phyloP scores from a whole-genome alignment of 2,888 invertebrate species.

The Cactoblastis cactorum region DNA sequence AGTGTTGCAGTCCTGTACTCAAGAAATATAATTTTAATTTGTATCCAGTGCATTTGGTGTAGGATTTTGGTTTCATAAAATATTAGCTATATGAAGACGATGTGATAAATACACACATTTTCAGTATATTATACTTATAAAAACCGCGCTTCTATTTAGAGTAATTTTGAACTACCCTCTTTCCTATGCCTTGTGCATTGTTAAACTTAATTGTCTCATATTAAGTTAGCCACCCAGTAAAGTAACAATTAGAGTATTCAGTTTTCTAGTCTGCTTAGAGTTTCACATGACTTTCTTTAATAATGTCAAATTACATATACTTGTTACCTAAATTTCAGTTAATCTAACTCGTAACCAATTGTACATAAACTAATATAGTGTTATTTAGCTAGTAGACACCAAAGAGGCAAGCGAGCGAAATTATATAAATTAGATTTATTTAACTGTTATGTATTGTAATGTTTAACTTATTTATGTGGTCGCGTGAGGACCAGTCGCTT shows the following conservation, averaged over 20 bases:
- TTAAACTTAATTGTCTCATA: background rate
- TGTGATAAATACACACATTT: too few relatives aligned
- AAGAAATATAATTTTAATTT: too few relatives aligned
- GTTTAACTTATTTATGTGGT: conserved; percentile 68
- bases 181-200: too few relatives aligned
- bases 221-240: conserved; percentile 6
- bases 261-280: conserved; percentile 31
- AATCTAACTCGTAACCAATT: conserved; percentile 6
- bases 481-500: conserved; percentile 27
- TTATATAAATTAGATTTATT: conserved; percentile 60
- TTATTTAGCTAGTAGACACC: conserved; percentile 76
- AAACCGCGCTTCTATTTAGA: too few relatives aligned
- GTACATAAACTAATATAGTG: conserved; percentile 25
- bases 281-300: conserved; percentile 25
- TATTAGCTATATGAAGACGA: background rate
- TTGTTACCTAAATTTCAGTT: conserved; percentile 25
- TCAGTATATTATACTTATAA: too few relatives aligned
- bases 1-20: too few relatives aligned
- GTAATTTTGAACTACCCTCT: too few relatives aligned
- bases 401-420: conserved; percentile 67
- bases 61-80: background rate
- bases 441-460: conserved; percentile 72
- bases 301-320: conserved; percentile 18
- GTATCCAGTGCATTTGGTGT: too few relatives aligned
- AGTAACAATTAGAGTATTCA: conserved; percentile 18